Evolutionary conservation across 2,113 vertebrate genomes (phyloP), one percentile per base, ranked within the genome.

Genomic region (Rhadina sibilatrix): DNA sequence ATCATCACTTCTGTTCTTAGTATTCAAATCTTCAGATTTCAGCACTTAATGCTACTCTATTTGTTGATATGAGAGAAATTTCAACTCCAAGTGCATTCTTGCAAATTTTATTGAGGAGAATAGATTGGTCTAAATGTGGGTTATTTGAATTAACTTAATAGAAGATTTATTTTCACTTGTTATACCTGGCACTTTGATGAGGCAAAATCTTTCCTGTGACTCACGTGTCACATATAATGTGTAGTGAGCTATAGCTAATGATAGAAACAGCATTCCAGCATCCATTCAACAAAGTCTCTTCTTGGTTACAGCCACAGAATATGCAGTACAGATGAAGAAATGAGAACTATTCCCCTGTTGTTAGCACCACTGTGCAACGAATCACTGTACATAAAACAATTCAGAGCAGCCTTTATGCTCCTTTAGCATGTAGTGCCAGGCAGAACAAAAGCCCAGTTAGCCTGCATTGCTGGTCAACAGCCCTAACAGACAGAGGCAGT

Each of bases 141-240:
- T 78, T 42, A 35, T 81, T 86, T 94, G 4, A 40, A 31, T 74
- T 52, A 50, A 33, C 74, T 83, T 21, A 11, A 33, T 15, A 84
- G 18, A 66, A 35, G 27, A 35, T 14, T 5, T 74, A 63, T 70
- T 80, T 92, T 71, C 40, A 89, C 22, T 24, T 76, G 27, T 50
- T 76, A 31, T 15, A 68, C 11, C 27, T 63, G 47, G 44, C n/a
- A 57, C 6, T 89, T 70, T n/a, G 47, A 44, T 46, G 50, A 78
- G 71, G 15, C 8, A 79, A 68, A 91, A 64, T 49, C 31, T 70
- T 94, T 31, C 46, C 37, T 25, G 17, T 72, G 56, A 30, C 60
- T 40, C 75, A 76, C 2, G 0, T 0, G 0, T 44, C 35, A 66
- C 19, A 31, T 49, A 53, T 65, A n/a, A 44, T 25, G 37, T 47